Base-by-base conservation (phyloP, 2,113 vertebrate genomes). In the Gallinago jamesoni region DNA sequence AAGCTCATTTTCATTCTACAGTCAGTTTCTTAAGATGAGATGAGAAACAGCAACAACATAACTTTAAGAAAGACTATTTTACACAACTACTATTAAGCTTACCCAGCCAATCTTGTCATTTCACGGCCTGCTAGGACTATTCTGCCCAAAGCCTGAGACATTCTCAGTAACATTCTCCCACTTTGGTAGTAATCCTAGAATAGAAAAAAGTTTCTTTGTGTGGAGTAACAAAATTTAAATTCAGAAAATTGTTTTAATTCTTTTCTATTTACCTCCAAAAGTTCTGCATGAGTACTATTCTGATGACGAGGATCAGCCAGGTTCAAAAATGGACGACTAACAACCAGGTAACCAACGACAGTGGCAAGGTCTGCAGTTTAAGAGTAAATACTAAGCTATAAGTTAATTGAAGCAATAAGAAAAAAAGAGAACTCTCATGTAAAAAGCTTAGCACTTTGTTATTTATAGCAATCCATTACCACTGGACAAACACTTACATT, bases 151-250 rank as follows among this genome's bases (percentile, higher is more conserved):
- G 99, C 99, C 91, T 99, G 99, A 76, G 99, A 99, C 99, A 99
- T 99, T 84, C 99, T 98, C 77, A 99, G 98, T 35, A 99, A 97
- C 99, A 99, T 99, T 92, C 99, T 98, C 84, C 99, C 99, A 89
- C 99, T 99, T 98, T 99, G 99, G 96, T 99, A 99, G 96, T 99
- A 99, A 98, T 99, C 99, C 99, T 99, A 90, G 68, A 96, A 84
- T 3, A 95, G 79, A 87, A 77, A 21, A 59, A 91, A 79, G 41
- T 77, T 90, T 94, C 89, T 27, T 74, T 83, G 85, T 5, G 6
- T 52, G 63, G 50, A 90, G 23, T 68, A 89, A 50, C 6, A 81
- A 68, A 59, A 81, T 27, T 37, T 62, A 67, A 72, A 41, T 60
- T 48, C 9, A 33, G 33, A 16, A 66, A 48, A 59, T 5, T 60